Percentiles rank a stretch among this genome's conserved stretches.
Evolutionary conservation across 1,140 invertebrate species (phyloP).

Genomic region (Halyomorpha halys): DNA sequence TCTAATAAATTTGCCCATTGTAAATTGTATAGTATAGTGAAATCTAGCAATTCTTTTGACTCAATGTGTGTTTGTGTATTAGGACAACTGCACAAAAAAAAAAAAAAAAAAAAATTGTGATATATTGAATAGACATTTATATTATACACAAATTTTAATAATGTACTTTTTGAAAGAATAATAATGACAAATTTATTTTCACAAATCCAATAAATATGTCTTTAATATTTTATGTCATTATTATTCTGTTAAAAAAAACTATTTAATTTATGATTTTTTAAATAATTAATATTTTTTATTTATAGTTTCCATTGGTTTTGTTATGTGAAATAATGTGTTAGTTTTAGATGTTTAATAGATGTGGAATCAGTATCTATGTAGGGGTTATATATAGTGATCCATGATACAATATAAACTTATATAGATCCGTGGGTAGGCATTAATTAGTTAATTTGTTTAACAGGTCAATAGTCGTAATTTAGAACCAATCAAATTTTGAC

Average conservation of each 20-base stretch:
- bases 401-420: no score
- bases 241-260: background rate
- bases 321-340: no score
- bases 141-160: background rate
- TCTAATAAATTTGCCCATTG: background rate
- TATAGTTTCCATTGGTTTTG: no score
- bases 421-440: no score
- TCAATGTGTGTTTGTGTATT: constrained; percentile 1
- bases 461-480: no score
- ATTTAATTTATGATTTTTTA: background rate
- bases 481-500: no score
- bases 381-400: no score
- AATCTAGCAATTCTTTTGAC: constrained; percentile 4
- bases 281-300: background rate
- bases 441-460: no score
- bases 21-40: constrained; percentile 9
- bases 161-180: background rate
- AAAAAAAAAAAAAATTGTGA: constrained; percentile 5
- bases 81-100: constrained; percentile 16
- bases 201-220: background rate
- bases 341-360: no score
- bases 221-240: background rate
- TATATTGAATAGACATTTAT: constrained; percentile 2
- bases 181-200: constrained; percentile 15
- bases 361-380: no score